Evolutionary conservation across 2,113 vertebrate genomes (phyloP).

Genomic region (Telmatochromis sp.): DNA sequence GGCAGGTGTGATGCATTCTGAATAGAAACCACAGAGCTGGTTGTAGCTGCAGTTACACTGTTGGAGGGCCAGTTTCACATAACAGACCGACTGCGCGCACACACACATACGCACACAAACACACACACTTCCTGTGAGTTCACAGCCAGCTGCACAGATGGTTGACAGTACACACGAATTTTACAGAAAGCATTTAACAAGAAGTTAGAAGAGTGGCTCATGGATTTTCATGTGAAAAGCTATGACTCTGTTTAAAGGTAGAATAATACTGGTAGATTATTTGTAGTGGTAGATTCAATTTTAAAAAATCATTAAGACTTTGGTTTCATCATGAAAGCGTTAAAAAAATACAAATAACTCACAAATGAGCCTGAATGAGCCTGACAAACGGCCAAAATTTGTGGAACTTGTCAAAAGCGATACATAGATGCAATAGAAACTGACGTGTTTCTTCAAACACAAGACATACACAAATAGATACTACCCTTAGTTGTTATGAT

Average conservation of each 20-base stretch:
- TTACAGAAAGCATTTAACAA: neutral
- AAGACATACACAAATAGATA: neutral
- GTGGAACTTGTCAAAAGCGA: neutral
- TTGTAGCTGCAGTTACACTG: conserved; percentile 42
- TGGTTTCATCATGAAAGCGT: neutral
- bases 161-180: neutral
- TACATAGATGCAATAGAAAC: neutral
- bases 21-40: conserved; percentile 62
- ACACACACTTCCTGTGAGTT: conserved; percentile 61
- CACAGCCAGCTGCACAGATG: conserved; percentile 45
- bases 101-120: neutral
- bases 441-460: accelerated
- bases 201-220: neutral
- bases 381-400: neutral
- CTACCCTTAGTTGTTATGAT: neutral
- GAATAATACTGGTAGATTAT: neutral
- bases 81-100: neutral
- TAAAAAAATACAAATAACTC: neutral
- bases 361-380: neutral
- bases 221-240: neutral
- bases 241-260: neutral
- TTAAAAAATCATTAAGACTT: neutral
- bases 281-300: neutral
- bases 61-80: conserved; percentile 52
- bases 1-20: conserved; percentile 54